These are phyloP conservation scores for Papilio aristodemus DNA, from an alignment of 1,140 invertebrate genomes.

Conservation along the genomic window DNA sequence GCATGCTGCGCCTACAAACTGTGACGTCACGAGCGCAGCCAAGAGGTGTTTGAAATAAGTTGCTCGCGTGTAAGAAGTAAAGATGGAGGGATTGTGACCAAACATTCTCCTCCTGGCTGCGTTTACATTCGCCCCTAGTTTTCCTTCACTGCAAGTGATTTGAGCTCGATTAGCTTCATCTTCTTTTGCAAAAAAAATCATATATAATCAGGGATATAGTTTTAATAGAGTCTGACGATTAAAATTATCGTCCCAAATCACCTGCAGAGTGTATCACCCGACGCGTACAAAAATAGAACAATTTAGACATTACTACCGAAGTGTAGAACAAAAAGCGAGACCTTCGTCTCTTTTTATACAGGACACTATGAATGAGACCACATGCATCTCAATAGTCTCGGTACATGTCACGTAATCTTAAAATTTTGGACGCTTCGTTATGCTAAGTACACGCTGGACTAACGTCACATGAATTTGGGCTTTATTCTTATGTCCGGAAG, in stretches of 20 bases:
- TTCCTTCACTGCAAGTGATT: conserved; percentile 1
- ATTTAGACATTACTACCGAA: neutral
- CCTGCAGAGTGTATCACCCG: neutral
- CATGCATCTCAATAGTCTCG: conserved; percentile 25
- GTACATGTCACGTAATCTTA: conserved; percentile 19
- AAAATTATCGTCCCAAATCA: conserved; percentile 13
- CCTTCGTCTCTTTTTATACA: neutral
- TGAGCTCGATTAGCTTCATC: neutral
- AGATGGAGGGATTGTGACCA: conserved; percentile 24
- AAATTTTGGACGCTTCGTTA: conserved; percentile 31
- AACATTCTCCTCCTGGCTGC: neutral
- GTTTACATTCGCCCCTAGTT: neutral
- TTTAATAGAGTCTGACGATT: no score
- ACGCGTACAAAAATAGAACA: conserved; percentile 19
- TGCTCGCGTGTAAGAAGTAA: conserved; percentile 9
- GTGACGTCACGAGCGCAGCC: conserved; percentile 19
- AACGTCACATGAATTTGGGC: conserved; percentile 30
- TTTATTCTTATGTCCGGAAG: neutral
- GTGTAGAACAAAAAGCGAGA: conserved; percentile 17
- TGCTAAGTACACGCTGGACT: conserved; percentile 33
- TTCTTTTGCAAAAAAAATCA: neutral
- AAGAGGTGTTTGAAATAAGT: neutral
- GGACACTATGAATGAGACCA: conserved; percentile 7
- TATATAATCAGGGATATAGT: neutral
- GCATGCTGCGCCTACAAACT: neutral